A percentile compares a stretch with the other conserved stretches of the same genome.
Evolutionary conservation across 2,797 vertebrate species (phyloP).

Genomic region (Acanthornis magna): DNA sequence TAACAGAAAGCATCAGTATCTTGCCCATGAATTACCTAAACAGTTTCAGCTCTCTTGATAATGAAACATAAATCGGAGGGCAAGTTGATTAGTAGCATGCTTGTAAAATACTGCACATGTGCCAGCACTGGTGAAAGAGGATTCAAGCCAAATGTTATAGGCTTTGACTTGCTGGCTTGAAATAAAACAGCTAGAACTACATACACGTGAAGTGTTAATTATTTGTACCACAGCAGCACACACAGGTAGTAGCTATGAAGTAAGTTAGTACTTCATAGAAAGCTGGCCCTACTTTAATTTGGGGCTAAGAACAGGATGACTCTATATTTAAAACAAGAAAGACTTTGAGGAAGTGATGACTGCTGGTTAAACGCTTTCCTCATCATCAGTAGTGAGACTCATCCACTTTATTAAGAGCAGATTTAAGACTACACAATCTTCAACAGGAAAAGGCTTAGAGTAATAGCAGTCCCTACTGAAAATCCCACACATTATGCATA

Average conservation of each 20-base stretch:
- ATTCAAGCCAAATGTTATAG: not conserved
- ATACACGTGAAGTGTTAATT: not conserved
- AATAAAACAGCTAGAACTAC: not conserved
- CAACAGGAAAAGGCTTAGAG: not conserved
- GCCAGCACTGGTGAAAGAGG: not conserved
- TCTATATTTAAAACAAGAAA: not conserved
- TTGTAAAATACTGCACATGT: not conserved
- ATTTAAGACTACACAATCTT: not conserved
- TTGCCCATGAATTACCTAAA: not conserved
- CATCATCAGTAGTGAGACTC: not conserved
- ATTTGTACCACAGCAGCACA: not conserved
- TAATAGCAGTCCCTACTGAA: not conserved
- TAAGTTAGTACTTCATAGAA: not conserved
- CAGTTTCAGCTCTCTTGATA: not conserved
- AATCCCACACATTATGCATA: not conserved
- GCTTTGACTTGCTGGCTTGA: not conserved
- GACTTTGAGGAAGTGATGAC: not conserved
- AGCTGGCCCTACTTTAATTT: not conserved
- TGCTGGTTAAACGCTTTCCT: not conserved
- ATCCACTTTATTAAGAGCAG: not conserved
- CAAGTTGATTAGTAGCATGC: not conserved
- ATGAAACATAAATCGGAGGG: not conserved
- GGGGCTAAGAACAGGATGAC: not conserved
- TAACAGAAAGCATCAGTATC: constrained; percentile 38
- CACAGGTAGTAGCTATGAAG: not conserved